Conservation (phyloP, 2,113 vertebrate genomes). For the Pangasianodon gigas region DNA sequence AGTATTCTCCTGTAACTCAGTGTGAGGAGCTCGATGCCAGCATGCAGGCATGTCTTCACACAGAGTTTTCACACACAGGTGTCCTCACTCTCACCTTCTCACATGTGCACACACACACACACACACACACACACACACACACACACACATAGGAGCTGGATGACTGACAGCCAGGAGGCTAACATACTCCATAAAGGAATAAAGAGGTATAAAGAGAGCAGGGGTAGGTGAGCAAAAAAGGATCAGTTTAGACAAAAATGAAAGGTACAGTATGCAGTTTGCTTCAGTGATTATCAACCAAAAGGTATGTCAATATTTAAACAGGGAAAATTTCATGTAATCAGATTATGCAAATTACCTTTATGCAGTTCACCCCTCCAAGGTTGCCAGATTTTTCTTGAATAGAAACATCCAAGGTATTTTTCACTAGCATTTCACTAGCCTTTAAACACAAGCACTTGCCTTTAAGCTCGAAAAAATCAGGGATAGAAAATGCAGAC, state of each 20-base stretch:
- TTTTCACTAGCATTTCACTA: not conserved
- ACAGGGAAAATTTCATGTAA: not conserved
- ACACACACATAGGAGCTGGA: not conserved
- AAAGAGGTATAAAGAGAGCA: not conserved
- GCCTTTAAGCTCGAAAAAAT: not conserved
- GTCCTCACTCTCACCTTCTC: slow-evolving; percentile 20
- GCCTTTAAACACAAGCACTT: not conserved
- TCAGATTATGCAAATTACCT: not conserved
- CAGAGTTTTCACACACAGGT: slow-evolving; percentile 12
- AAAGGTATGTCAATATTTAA: not conserved
- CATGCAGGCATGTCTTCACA: slow-evolving; percentile 21
- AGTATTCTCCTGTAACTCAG: slow-evolving; percentile 49
- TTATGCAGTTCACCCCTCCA: not conserved
- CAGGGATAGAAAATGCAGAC: not conserved
- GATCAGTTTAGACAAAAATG: not conserved
- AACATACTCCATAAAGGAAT: not conserved
- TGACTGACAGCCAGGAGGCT: slow-evolving; percentile 35
- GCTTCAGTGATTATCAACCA: not conserved
- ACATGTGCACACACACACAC: not conserved
- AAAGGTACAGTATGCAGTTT: not conserved
- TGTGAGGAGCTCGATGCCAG: not conserved
- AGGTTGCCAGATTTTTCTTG: not conserved
- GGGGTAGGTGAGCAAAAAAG: not conserved
- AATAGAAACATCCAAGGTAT: not conserved
- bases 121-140: not conserved